Evolutionary conservation across 2,113 vertebrate genomes (phyloP).

Genomic region (Labrus mixtus): DNA sequence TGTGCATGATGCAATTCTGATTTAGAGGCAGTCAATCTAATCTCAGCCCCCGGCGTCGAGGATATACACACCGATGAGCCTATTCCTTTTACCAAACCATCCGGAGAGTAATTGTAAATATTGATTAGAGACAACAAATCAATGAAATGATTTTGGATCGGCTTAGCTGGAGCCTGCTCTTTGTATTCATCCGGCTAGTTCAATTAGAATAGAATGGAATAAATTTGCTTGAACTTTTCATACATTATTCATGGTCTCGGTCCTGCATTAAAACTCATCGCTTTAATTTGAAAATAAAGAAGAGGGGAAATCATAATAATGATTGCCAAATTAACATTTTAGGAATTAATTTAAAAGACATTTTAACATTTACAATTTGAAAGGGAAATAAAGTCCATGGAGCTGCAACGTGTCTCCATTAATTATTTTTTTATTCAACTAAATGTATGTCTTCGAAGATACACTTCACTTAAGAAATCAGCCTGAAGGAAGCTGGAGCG

Average conservation of each 20-base stretch:
- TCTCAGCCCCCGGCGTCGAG: background rate
- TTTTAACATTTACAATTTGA: constrained; percentile 13
- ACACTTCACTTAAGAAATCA: background rate
- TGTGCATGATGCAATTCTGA: constrained; percentile 1
- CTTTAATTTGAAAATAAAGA: constrained; percentile 61
- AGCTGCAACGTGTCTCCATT: background rate
- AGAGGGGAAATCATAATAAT: constrained; percentile 10
- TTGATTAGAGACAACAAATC: constrained; percentile 69
- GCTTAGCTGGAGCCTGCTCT: constrained; percentile 61
- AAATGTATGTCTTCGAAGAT: background rate
- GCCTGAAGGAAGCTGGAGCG: background rate
- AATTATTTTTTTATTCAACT: background rate
- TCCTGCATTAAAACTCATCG: constrained; percentile 42
- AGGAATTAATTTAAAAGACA: constrained; percentile 15
- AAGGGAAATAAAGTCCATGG: background rate
- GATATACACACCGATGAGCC: constrained; percentile 17
- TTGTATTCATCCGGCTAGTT: constrained; percentile 66
- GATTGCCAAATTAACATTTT: constrained; percentile 45
- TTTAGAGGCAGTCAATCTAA: constrained; percentile 6
- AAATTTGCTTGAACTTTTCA: constrained; percentile 68
- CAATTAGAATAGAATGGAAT: constrained; percentile 72
- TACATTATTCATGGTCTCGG: constrained; percentile 65
- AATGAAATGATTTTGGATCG: constrained; percentile 66
- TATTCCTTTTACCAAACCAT: constrained; percentile 36
- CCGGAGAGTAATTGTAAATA: constrained; percentile 67